Evolutionary conservation across 2,113 vertebrate species (phyloP).

Genomic region (Albula glossodonta): DNA sequence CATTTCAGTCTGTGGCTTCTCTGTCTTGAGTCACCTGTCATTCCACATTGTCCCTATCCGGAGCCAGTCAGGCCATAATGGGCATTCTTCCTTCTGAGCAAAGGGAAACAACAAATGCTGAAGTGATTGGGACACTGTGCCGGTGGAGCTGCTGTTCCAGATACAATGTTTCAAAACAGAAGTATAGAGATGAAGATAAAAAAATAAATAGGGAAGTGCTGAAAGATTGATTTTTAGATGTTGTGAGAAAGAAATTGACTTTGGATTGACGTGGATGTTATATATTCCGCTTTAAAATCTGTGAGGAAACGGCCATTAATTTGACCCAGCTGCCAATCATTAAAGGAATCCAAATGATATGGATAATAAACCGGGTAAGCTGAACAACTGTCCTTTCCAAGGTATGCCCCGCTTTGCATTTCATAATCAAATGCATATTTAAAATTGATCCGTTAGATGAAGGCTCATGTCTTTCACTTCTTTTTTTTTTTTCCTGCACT

Average conservation of each 20-base stretch:
- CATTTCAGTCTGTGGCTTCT: neutral
- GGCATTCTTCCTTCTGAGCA: neutral
- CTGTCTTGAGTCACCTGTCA: neutral
- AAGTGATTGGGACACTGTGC: neutral
- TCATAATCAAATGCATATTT: slow-evolving; percentile 60
- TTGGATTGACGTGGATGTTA: too few relatives aligned
- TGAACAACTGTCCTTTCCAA: neutral
- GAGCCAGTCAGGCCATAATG: neutral
- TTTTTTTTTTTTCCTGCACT: slow-evolving; percentile 46
- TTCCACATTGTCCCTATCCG: neutral
- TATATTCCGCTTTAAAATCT: too few relatives aligned
- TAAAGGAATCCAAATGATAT: too few relatives aligned
- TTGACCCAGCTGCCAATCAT: too few relatives aligned
- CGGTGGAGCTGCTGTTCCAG: neutral
- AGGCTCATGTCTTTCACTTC: slow-evolving; percentile 53
- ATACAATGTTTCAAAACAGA: neutral
- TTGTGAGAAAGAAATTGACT: too few relatives aligned
- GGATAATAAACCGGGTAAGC: neutral
- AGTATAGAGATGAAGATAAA: neutral
- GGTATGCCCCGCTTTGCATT: neutral
- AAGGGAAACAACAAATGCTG: neutral
- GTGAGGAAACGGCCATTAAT: too few relatives aligned
- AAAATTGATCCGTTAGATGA: slow-evolving; percentile 61
- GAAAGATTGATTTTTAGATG: too few relatives aligned
- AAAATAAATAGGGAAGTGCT: neutral